Evolutionary conservation across 2,888 invertebrate genomes (phyloP).

Genomic region (Agonopterix alstromeriana): DNA sequence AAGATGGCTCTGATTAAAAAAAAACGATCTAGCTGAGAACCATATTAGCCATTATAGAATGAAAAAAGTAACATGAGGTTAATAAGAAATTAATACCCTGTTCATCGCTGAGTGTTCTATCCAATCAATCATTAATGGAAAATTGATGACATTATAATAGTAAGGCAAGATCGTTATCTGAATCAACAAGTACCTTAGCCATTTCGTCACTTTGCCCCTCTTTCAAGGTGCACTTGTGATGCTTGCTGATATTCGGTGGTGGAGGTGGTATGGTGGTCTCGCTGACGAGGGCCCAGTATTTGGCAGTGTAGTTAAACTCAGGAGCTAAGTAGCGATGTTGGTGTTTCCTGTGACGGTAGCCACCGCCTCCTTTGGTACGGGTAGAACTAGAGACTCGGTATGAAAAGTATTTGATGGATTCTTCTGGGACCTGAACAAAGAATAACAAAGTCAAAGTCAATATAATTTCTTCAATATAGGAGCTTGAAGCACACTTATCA

Average conservation of each 20-base stretch:
- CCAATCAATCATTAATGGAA: no score
- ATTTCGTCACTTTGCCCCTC: constrained; percentile 60
- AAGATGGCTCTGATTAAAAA: no score
- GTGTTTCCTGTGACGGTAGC: constrained; percentile 58
- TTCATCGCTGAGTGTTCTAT: no score
- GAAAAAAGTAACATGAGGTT: no score
- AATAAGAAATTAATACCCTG: no score
- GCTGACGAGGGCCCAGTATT: constrained; percentile 67
- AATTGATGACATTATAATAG: no score
- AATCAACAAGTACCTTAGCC: constrained; percentile 41
- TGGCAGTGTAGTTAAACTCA: constrained; percentile 65
- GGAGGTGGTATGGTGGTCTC: constrained; percentile 53
- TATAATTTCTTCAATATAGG: no score
- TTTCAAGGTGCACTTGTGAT: constrained; percentile 61
- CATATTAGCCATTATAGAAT: no score
- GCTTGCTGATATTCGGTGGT: constrained; percentile 45
- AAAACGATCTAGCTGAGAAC: no score
- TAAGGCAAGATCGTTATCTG: no score
- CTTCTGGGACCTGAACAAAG: constrained; percentile 47
- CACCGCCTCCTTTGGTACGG: constrained; percentile 60
- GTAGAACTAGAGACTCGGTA: constrained; percentile 68
- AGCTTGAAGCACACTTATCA: no score
- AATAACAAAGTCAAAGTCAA: no score
- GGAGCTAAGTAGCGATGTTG: constrained; percentile 69
- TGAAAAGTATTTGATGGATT: constrained; percentile 59